Evolutionary conservation across 2,113 vertebrate genomes (phyloP).

Genomic region (Ibidorhyncha struthersii): DNA sequence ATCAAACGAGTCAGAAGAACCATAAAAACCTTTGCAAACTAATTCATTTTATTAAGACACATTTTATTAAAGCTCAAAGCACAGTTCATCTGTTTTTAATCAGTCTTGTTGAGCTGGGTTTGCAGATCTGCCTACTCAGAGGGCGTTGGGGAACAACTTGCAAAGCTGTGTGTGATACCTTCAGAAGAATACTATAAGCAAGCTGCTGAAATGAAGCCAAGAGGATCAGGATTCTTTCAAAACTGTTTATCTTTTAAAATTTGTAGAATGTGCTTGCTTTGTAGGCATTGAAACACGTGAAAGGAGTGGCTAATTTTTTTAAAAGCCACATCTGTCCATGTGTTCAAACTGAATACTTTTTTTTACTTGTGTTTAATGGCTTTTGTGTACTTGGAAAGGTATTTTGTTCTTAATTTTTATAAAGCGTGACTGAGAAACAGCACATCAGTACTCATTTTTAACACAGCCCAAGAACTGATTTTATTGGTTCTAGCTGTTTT

Average conservation of each 20-base stretch:
- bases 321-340: neutral
- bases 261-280: neutral
- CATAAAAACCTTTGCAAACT: neutral
- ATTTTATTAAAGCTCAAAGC: neutral
- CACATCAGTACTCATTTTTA: neutral
- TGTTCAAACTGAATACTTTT: neutral
- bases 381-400: neutral
- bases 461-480: neutral
- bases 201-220: neutral
- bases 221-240: neutral
- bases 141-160: neutral
- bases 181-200: neutral
- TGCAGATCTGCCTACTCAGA: neutral
- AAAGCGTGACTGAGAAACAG: neutral
- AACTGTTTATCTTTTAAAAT: neutral
- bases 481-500: slow-evolving; percentile 31
- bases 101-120: neutral
- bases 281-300: neutral
- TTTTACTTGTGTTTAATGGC: neutral
- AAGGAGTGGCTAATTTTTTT: neutral
- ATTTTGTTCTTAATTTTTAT: neutral
- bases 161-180: neutral
- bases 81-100: neutral
- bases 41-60: neutral
- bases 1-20: neutral